These are phyloP conservation scores for Rhyacichthys aspro DNA, from an alignment of 2,797 vertebrate species.

Conservation along the genomic window DNA sequence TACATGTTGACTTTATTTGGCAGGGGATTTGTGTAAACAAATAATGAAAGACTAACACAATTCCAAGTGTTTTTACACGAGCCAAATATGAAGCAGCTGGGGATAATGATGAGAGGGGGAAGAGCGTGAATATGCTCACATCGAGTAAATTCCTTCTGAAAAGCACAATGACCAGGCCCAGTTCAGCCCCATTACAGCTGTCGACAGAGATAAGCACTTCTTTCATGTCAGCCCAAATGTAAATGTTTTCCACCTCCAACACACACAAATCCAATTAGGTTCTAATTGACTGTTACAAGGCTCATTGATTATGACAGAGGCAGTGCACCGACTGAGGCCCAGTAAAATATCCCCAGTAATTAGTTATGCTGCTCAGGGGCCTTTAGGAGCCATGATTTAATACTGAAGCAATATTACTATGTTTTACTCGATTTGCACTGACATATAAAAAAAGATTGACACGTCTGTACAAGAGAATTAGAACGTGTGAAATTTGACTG, in stretches of 20 bases:
- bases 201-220: conserved; percentile 68
- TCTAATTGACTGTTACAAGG: conserved; percentile 79
- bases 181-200: conserved; percentile 62
- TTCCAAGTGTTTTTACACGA: conserved; percentile 16
- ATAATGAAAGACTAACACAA: conserved; percentile 23
- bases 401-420: conserved; percentile 52
- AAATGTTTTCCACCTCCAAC: conserved; percentile 59
- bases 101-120: background rate
- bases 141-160: conserved; percentile 34
- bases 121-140: conserved; percentile 9
- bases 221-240: conserved; percentile 68
- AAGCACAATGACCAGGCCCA: conserved; percentile 36
- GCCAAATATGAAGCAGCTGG: conserved; percentile 14
- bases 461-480: conserved; percentile 5
- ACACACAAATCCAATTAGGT: conserved; percentile 79
- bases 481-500: background rate
- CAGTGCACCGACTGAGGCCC: conserved; percentile 49
- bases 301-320: conserved; percentile 80
- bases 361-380: conserved; percentile 33
- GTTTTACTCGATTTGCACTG: conserved; percentile 40
- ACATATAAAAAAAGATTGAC: conserved; percentile 33
- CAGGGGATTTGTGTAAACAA: background rate
- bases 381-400: conserved; percentile 59
- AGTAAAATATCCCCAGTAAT: conserved; percentile 68
- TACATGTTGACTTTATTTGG: background rate